Evolutionary conservation across 2,797 vertebrate genomes (phyloP).

Genomic region (Labeo calbasu): DNA sequence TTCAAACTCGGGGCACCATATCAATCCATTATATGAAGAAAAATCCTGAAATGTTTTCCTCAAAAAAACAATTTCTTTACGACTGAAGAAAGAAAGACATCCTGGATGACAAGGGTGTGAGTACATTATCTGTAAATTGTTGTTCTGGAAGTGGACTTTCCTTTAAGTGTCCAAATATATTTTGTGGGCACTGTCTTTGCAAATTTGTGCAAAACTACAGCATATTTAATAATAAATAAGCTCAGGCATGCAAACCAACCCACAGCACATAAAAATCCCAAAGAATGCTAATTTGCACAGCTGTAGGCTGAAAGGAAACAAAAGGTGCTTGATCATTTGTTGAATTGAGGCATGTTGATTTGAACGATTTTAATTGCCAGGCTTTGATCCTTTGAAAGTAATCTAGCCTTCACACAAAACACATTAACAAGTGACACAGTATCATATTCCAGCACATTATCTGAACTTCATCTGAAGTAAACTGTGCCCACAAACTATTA

Average conservation of each 20-base stretch:
- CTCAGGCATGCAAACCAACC: conserved; percentile 15
- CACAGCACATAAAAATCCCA: conserved; percentile 5
- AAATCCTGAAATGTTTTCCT: no score
- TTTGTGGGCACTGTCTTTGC: conserved; percentile 10
- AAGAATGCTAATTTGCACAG: conserved; percentile 1
- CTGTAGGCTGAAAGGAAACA: conserved; percentile 22
- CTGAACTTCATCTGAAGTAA: conserved; percentile 11
- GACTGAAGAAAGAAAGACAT: no score
- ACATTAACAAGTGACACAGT: conserved; percentile 13
- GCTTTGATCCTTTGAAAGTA: not conserved
- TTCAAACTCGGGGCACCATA: no score
- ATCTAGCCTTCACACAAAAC: conserved; percentile 1
- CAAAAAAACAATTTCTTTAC: no score
- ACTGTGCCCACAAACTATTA: not conserved
- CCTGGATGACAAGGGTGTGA: no score
- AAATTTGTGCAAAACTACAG: conserved; percentile 23
- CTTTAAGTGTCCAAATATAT: not conserved
- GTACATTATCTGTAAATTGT: no score
- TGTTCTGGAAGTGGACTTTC: no score
- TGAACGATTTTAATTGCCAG: not conserved
- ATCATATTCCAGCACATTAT: conserved; percentile 21
- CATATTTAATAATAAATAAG: conserved; percentile 30
- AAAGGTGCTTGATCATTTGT: conserved; percentile 39
- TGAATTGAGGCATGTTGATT: conserved; percentile 25
- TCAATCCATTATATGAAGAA: no score